Conservation (phyloP, 2,113 vertebrate species). For the Aphelocoma coerulescens region DNA sequence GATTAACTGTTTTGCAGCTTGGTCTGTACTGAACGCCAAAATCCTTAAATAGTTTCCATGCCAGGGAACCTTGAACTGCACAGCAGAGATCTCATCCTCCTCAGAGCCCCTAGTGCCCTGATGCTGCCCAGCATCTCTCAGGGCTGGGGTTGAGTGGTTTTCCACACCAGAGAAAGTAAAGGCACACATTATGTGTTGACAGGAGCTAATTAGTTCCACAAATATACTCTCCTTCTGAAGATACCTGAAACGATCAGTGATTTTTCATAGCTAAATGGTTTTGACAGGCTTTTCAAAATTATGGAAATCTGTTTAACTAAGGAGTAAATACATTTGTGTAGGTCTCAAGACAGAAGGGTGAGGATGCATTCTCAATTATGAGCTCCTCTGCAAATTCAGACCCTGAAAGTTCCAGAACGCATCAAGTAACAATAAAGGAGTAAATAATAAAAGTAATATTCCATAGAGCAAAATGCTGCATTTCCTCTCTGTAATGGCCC, state of each 20-base stretch:
- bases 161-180: background rate
- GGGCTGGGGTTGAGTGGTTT: background rate
- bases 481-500: background rate
- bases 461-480: background rate
- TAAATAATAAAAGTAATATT: background rate
- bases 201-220: slow-evolving; percentile 51
- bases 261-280: slow-evolving; percentile 47
- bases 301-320: background rate
- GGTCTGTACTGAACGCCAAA: background rate
- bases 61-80: background rate
- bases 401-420: background rate
- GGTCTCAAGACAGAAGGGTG: background rate
- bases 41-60: background rate
- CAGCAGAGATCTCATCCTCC: background rate
- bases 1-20: background rate
- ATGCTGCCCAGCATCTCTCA: background rate
- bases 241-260: background rate
- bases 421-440: background rate
- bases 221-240: slow-evolving; percentile 23
- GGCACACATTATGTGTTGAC: background rate
- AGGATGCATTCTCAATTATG: background rate
- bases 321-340: background rate
- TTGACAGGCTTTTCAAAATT: slow-evolving; percentile 35
- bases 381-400: background rate
- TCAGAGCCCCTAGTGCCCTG: background rate